phyloP scores from a whole-genome alignment of 1,140 invertebrate species.

The Drosophila azteca region DNA sequence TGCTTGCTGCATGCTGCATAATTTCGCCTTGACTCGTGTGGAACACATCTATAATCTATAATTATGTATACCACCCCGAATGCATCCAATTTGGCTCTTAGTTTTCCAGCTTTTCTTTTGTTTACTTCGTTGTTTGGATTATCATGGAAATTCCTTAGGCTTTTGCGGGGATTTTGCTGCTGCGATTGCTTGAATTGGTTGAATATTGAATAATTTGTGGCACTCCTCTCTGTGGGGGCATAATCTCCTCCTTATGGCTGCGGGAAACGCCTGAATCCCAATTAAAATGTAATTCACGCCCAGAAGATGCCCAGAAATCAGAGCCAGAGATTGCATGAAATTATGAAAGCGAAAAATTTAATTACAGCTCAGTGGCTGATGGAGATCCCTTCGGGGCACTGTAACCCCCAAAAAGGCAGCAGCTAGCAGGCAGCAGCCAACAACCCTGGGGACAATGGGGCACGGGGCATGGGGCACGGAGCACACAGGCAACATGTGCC shows the following conservation, averaged over 20 bases:
- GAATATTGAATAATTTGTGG: too few species aligned
- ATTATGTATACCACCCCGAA: slow-evolving; percentile 39
- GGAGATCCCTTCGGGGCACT: slow-evolving; percentile 14
- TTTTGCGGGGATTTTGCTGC: slow-evolving; percentile 17
- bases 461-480: too few species aligned
- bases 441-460: slow-evolving; percentile 51
- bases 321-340: slow-evolving; percentile 72
- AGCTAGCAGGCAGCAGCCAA: slow-evolving; percentile 1
- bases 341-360: slow-evolving; percentile 78
- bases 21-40: slow-evolving; percentile 53
- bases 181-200: too few species aligned
- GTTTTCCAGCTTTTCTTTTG: slow-evolving; percentile 9
- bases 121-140: slow-evolving; percentile 33
- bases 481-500: slow-evolving; percentile 66
- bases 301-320: slow-evolving; percentile 41
- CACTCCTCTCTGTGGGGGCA: too few species aligned
- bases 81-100: slow-evolving; percentile 6
- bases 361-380: slow-evolving; percentile 65
- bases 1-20: slow-evolving; percentile 56
- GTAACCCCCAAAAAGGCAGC: slow-evolving; percentile 43
- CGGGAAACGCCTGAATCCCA: not conserved
- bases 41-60: slow-evolving; percentile 48
- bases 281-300: slow-evolving; percentile 46
- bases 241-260: too few species aligned
- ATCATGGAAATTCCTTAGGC: slow-evolving; percentile 43